Conservation (phyloP, 2,888 invertebrate genomes). For the Drosophila kanekoi region DNA sequence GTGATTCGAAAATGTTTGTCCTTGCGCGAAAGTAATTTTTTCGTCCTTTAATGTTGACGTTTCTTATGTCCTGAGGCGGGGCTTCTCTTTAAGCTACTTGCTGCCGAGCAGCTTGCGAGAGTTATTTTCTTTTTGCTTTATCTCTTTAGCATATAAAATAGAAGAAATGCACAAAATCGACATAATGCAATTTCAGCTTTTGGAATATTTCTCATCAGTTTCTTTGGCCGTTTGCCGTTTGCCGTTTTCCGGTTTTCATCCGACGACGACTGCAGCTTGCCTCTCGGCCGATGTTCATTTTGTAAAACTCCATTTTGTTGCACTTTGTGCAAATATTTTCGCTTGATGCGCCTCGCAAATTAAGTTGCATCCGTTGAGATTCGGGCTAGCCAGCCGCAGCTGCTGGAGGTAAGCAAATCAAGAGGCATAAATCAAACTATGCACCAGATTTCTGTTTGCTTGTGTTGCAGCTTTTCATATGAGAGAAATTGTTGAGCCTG, state of each 20-base stretch:
- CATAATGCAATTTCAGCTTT: conserved; percentile 74
- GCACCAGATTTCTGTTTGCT: conserved; percentile 47
- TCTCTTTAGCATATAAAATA: conserved; percentile 41
- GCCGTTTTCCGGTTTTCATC: conserved; percentile 13
- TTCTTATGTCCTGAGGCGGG: conserved; percentile 39
- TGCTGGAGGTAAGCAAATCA: conserved; percentile 43
- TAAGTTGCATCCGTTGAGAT: conserved; percentile 42
- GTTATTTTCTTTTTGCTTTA: conserved; percentile 30
- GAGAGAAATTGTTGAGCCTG: conserved; percentile 3
- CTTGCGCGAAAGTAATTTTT: conserved; percentile 31
- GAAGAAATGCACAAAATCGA: conserved; percentile 69
- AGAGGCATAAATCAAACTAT: conserved; percentile 68
- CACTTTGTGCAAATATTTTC: conserved; percentile 52
- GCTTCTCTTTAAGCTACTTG: conserved; percentile 58
- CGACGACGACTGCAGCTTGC: conserved; percentile 8
- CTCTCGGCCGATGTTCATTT: conserved; percentile 43
- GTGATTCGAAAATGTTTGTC: conserved; percentile 34
- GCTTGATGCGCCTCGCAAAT: conserved; percentile 48
- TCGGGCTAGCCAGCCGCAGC: conserved; percentile 1
- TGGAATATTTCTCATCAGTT: conserved; percentile 55
- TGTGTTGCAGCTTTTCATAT: conserved; percentile 12
- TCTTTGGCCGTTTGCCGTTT: conserved; percentile 28
- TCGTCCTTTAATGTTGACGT: conserved; percentile 57
- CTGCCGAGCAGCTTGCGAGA: conserved; percentile 37
- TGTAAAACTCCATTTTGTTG: conserved; percentile 40